Evolutionary conservation across 1,140 invertebrate genomes (phyloP).

Genomic region (Cryptotermes secundus): DNA sequence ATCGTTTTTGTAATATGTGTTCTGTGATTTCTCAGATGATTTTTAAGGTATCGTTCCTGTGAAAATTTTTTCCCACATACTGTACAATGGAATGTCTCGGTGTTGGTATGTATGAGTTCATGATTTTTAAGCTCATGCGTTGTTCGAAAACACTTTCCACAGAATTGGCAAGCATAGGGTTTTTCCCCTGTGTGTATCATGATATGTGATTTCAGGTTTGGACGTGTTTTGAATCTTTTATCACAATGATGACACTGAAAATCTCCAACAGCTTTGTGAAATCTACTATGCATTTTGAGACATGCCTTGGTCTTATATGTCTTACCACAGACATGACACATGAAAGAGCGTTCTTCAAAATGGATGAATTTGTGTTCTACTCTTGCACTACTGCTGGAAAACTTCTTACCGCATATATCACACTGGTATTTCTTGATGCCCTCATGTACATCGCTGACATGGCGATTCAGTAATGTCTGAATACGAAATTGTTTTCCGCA

Average conservation of each 20-base stretch:
- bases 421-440: conserved; percentile 58
- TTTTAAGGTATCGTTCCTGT: conserved; percentile 22
- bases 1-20: background rate
- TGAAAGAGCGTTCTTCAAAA: conserved; percentile 68
- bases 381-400: conserved; percentile 52
- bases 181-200: conserved; percentile 47
- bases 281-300: conserved; percentile 56
- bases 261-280: background rate
- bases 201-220: conserved; percentile 5
- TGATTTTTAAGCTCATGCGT: conserved; percentile 36
- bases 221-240: conserved; percentile 12
- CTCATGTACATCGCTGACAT: conserved; percentile 63
- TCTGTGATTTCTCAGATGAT: conserved; percentile 14
- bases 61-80: conserved; percentile 7
- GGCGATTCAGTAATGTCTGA: conserved; percentile 56
- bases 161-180: conserved; percentile 49
- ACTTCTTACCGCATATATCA: conserved; percentile 55
- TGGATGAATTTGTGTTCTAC: conserved; percentile 60
- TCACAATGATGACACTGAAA: conserved; percentile 5
- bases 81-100: conserved; percentile 58
- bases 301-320: conserved; percentile 71
- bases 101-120: conserved; percentile 52
- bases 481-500: conserved; percentile 70
- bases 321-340: conserved; percentile 68
- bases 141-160: conserved; percentile 49